Evolutionary conservation across 2,113 vertebrate genomes (phyloP), one percentile per base, ranked within the genome.

Genomic region (Anarrhichthys ocellatus): DNA sequence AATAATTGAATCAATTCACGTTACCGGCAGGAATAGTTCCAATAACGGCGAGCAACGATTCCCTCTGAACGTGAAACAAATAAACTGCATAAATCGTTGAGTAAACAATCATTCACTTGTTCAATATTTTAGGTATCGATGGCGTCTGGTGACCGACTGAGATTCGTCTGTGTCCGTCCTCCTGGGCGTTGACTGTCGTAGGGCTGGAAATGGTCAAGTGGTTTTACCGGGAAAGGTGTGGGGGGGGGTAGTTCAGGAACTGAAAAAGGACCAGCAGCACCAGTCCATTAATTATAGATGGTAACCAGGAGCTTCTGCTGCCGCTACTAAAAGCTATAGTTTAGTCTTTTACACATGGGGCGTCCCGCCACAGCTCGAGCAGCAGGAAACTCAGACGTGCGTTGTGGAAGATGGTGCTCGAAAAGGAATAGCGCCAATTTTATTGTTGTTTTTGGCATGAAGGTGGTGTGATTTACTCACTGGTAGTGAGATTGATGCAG

Each of bases 231-330:
- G 63, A 75, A 83, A 83, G 42, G 46, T 15, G 15, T 0, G 5
- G 44, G 9, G 9, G 52, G n/a, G 52, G 44, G 44, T 87, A 46
- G 78, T 32, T 32, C 32, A 78, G 75, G 82, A 83, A 84, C 54
- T 5, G 75, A 80, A 87, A 86, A 88, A 90, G 85, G 80, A 90
- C 89, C 90, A 90, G 83, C 75, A 89, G 89, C 78, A 67, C 89
- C 76, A 88, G 81, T 78, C 50, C 78, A 91, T 94, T 85, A 91
- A 93, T 91, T 89, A 93, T 92, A 81, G 59, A 94, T 90, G 87
- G 67, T 90, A 75, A 90, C 89, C 75, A 88, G 85, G 66, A 84
- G 75, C 79, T 87, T 73, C 73, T 83, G 66, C 83, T 81, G 69
- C 83, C 82, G 54, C 87, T 90, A 82, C 84, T 90, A 90, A 92